Percentiles rank a stretch among this genome's conserved stretches.
These are phyloP conservation scores for Leptoteleia sp. DNA, from an alignment of 1,140 invertebrate species.

Conservation along the genomic window DNA sequence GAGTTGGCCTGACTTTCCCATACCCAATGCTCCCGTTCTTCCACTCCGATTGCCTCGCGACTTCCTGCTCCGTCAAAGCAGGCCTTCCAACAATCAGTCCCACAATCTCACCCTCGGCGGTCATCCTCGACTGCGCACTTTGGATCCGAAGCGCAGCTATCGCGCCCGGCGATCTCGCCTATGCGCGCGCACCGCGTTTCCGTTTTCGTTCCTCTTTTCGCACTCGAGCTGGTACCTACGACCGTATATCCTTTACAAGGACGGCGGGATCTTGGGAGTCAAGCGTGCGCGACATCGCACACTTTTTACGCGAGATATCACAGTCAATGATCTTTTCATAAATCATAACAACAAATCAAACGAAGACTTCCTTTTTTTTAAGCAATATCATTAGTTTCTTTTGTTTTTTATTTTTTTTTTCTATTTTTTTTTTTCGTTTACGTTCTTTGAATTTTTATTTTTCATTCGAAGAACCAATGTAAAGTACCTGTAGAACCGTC, in stretches of 20 bases:
- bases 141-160: constrained; percentile 67
- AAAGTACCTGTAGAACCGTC: constrained; percentile 74
- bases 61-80: constrained; percentile 25
- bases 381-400: no score
- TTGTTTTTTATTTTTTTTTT: no score
- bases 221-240: constrained; percentile 70
- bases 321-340: no score
- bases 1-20: constrained; percentile 19
- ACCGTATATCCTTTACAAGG: constrained; percentile 71
- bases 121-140: constrained; percentile 71
- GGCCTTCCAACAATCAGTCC: constrained; percentile 42
- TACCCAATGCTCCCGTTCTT: not conserved
- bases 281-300: no score
- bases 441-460: no score
- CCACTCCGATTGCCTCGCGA: constrained; percentile 6
- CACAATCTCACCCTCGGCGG: constrained; percentile 59
- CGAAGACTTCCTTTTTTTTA: no score
- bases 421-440: no score
- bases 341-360: no score
- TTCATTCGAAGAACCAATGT: constrained; percentile 50
- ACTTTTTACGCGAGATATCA: no score
- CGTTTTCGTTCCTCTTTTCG: constrained; percentile 70
- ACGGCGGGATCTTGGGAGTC: constrained; percentile 66
- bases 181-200: constrained; percentile 70
- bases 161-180: constrained; percentile 65